Conservation (phyloP, 2,888 invertebrate species). For the Nemapogon koenigi region DNA sequence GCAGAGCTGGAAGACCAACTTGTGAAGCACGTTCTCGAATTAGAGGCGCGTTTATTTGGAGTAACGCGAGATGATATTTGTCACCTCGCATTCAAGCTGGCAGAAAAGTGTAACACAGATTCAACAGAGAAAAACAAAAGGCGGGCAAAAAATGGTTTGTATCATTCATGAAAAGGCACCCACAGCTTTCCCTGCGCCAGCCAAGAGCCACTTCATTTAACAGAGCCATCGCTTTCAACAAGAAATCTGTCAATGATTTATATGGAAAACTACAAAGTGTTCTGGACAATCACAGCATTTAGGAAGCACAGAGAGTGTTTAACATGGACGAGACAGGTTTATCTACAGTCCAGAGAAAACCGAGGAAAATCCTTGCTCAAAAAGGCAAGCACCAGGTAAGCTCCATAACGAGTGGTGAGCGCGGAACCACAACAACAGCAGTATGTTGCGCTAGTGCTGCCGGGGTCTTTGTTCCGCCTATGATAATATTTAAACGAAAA, state of each 20-base stretch:
- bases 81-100: slow-evolving; percentile 10
- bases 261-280: slow-evolving; percentile 3
- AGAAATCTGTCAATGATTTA: background rate
- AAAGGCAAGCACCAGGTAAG: slow-evolving; percentile 28
- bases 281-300: too few relatives aligned
- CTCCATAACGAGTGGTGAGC: slow-evolving; percentile 24
- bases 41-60: background rate
- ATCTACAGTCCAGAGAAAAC: slow-evolving; percentile 20
- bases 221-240: slow-evolving; percentile 11
- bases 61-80: background rate
- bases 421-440: slow-evolving; percentile 24
- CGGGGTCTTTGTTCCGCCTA: slow-evolving; percentile 10
- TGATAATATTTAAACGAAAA: slow-evolving; percentile 12
- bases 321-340: slow-evolving; percentile 23
- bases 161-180: slow-evolving; percentile 9
- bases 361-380: slow-evolving; percentile 19
- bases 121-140: slow-evolving; percentile 4
- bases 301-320: too few relatives aligned
- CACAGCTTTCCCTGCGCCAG: slow-evolving; percentile 3
- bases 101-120: slow-evolving; percentile 9
- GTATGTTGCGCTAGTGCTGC: slow-evolving; percentile 20
- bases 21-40: background rate
- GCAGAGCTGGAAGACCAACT: background rate
- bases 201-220: slow-evolving; percentile 11
- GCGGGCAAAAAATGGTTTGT: slow-evolving; percentile 10